Percentiles rank a stretch among this genome's conserved stretches.
Conservation (phyloP, 2,888 invertebrate genomes). For the Neria commutata region DNA sequence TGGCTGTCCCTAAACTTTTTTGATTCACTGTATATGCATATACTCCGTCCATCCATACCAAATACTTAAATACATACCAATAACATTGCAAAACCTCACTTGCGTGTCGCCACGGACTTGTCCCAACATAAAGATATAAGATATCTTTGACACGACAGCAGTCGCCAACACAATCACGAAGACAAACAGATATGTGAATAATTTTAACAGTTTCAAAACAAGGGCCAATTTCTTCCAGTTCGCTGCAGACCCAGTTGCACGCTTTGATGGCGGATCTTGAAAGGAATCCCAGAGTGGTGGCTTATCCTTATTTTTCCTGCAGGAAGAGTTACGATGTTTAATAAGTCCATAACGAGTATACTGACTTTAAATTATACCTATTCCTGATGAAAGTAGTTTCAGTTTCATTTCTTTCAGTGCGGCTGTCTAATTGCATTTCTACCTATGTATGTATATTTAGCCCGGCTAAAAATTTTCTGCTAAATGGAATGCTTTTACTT, state of each 20-base stretch:
- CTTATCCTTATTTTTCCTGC: constrained; percentile 44
- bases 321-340: constrained; percentile 3
- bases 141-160: constrained; percentile 76
- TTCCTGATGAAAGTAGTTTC: no score
- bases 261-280: constrained; percentile 72
- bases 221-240: constrained; percentile 68
- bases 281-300: constrained; percentile 80
- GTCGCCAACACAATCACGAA: constrained; percentile 71
- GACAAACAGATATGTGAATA: constrained; percentile 72
- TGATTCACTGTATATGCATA: no score
- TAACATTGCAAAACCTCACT: constrained; percentile 39
- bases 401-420: no score
- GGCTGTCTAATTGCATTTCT: no score
- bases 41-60: no score
- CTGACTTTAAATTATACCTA: no score
- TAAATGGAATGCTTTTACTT: no score
- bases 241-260: constrained; percentile 72
- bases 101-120: constrained; percentile 25
- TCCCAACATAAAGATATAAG: constrained; percentile 72
- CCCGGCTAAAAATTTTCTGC: no score
- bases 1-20: no score
- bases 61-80: constrained; percentile 22
- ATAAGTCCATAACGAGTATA: background rate
- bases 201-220: constrained; percentile 70
- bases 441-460: no score